Evolutionary conservation across 2,113 vertebrate genomes (phyloP), one percentile per base, ranked within the genome.

Genomic region (Chloroceryle aenea): DNA sequence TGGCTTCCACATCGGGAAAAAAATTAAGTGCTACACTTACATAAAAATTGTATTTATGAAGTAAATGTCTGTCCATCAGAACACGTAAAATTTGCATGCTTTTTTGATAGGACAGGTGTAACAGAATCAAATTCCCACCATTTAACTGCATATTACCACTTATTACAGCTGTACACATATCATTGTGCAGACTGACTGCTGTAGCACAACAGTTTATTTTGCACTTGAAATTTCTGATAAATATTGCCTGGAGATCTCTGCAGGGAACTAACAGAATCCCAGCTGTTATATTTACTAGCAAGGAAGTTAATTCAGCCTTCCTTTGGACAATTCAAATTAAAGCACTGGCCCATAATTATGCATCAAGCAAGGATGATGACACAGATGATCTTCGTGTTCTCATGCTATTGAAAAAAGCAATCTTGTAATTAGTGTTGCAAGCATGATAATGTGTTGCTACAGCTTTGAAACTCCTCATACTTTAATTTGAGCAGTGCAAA

Each of bases 181-280:
- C 50, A 29, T 75, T 47, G n/a, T 66, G 89, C 61, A 68, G 59
- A 38, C 75, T 43, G 88, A 81, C 83, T 95, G 78, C 87, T 76
- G 52, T 16, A 85, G 78, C 56, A 77, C 62, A 50, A 93, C 78
- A 95, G 76, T 95, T 97, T 85, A 85, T 95, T 97, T 95, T 97
- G 92, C 88, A 96, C 96, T 89, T 97, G 93, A 97, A 97, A 97
- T 97, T 97, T 96, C 92, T 95, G 90, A 90, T 97, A 96, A 98
- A 96, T 97, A 92, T 85, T 97, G 79, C 95, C 93, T 97, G 90
- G 56, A 90, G 95, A 95, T 94, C 92, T 97, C 95, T 95, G 77
- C 71, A 68, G 96, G 95, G 96, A 98, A 89, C 94, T 97, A 97
- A 95, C 63, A 93, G 95, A 94, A 96, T 87, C 93, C 92, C 93